Evolutionary conservation across 1,140 invertebrate genomes (phyloP), one percentile per base, ranked within the genome.

Genomic region (Agrilus planipennis): DNA sequence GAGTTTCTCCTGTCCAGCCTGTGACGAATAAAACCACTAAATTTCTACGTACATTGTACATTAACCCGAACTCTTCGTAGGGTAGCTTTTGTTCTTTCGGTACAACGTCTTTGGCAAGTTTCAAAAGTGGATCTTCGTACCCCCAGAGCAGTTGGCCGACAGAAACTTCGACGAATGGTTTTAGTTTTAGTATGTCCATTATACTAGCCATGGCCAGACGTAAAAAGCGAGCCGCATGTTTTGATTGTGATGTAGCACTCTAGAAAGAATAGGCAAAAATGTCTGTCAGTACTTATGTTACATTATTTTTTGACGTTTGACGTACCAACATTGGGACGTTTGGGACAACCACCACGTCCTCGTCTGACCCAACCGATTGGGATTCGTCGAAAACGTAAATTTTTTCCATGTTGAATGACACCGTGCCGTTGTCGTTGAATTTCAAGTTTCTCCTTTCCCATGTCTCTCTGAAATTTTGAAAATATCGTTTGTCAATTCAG

Each of bases 71-170:
- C 54, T 88, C 81, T 57, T 92, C 87, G 55, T 89, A 91, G 0
- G 87, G 87, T 25, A 89, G 55, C 48, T 88, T 89, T 54, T 93
- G 86, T 57, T 90, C 88, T 51, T 87, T 84, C 1, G 88, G 85
- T 14, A 90, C 80, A 4, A 92, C 80, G 47, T 86, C 81, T 57
- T 91, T 89, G 31, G 86, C 85, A 14, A 91, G 64, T 51, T 88
- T 88, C 2, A 92, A 65, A 11, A 92, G 63, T 0, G 86, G 85
- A 61, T 95, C 89, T 52, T 91, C 84, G 57, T 94, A 95, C 1
- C 92, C 92, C 87, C 88, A 97, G 0, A 93, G 69, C 18, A 95
- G 63, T 51, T 96, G 86, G 1, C 80, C 79, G 1, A 95, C 81
- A 0, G 83, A 83, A 0, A 88, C 81, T 44, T 83, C 80, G 2